phyloP scores from a whole-genome alignment of 1,140 invertebrate species.

The Drosophila nigrodunni region DNA sequence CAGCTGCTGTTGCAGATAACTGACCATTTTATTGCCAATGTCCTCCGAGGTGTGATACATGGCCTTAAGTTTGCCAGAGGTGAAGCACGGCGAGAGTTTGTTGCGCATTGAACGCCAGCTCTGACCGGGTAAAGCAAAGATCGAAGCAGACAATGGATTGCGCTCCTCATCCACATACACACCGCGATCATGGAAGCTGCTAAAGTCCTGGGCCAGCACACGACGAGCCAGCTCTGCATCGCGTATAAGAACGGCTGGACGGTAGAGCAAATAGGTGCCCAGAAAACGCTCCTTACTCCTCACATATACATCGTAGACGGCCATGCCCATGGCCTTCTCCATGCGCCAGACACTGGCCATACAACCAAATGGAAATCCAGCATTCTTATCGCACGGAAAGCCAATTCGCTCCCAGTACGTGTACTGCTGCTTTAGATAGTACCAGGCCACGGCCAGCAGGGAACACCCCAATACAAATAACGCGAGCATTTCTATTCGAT shows the following conservation, averaged over 20 bases:
- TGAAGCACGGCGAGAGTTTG: conserved; percentile 86
- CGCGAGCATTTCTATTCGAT: conserved; percentile 49
- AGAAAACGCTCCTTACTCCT: conserved; percentile 66
- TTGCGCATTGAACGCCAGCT: conserved; percentile 86
- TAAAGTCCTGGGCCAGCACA: conserved; percentile 85
- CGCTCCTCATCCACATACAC: conserved; percentile 78
- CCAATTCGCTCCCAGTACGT: conserved; percentile 64
- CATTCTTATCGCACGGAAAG: conserved; percentile 55
- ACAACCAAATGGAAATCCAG: conserved; percentile 72
- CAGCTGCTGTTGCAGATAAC: conserved; percentile 54
- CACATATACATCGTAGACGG: conserved; percentile 67
- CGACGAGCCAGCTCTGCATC: conserved; percentile 85
- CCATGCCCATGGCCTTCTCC: conserved; percentile 68
- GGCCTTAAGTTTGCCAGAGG: conserved; percentile 86
- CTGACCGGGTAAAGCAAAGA: conserved; percentile 85
- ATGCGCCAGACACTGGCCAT: conserved; percentile 50
- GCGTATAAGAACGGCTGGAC: conserved; percentile 83
- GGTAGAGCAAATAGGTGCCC: conserved; percentile 77
- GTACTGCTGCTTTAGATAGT: conserved; percentile 64
- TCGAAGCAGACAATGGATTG: conserved; percentile 78
- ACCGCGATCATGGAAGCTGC: conserved; percentile 84
- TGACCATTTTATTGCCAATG: conserved; percentile 80
- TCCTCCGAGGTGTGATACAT: conserved; percentile 86
- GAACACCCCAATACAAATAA: conserved; percentile 38
- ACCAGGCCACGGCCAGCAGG: conserved; percentile 57